Conservation (phyloP, 2,888 invertebrate genomes). For the Plusia festucae region DNA sequence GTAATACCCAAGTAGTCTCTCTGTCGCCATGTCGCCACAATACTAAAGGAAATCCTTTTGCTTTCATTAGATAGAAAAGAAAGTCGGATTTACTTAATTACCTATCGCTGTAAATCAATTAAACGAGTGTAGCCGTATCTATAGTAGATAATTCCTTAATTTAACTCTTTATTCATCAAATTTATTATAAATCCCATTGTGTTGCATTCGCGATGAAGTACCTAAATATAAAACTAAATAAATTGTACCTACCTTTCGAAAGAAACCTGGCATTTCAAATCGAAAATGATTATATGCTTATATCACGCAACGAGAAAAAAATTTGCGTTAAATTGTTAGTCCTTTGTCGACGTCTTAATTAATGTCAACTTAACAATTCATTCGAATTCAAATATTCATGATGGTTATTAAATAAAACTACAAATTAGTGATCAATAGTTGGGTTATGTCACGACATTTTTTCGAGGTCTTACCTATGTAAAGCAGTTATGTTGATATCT, state of each 20-base stretch:
- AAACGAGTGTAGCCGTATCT: background rate
- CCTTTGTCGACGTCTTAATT: background rate
- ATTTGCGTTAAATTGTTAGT: background rate
- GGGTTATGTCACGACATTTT: conserved; percentile 36
- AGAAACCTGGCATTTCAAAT: no score
- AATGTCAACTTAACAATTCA: conserved; percentile 18
- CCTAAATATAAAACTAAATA: no score
- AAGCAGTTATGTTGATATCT: background rate
- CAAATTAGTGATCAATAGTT: conserved; percentile 22
- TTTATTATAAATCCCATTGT: no score
- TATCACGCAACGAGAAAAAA: background rate
- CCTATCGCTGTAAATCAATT: conserved; percentile 1
- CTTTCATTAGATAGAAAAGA: conserved; percentile 4
- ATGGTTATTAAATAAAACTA: conserved; percentile 17
- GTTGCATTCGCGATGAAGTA: no score
- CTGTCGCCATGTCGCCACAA: conserved; percentile 4
- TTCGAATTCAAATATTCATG: conserved; percentile 23
- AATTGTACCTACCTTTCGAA: no score
- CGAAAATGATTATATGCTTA: no score
- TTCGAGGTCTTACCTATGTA: conserved; percentile 24
- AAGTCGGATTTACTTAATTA: conserved; percentile 1
- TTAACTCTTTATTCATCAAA: background rate
- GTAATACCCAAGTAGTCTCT: background rate
- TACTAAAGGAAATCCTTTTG: background rate
- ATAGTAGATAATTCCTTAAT: background rate